Conservation (phyloP, 2,888 invertebrate species). For the Scaptomyza polygonia region DNA sequence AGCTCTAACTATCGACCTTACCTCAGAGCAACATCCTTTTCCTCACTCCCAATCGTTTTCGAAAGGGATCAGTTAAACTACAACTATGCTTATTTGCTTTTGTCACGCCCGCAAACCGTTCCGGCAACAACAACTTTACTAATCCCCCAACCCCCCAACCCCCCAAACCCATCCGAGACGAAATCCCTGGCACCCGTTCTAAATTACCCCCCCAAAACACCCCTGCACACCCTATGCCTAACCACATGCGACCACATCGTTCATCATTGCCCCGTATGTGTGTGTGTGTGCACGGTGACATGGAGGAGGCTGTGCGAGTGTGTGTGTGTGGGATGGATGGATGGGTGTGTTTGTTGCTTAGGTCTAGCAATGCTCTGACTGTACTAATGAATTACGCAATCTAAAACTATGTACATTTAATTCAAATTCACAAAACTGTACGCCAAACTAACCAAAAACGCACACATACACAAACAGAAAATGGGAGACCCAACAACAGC, state of each 20-base stretch:
- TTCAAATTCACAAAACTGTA: slow-evolving; percentile 81
- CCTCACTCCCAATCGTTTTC: background rate
- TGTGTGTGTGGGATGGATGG: background rate
- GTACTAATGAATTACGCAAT: slow-evolving; percentile 84
- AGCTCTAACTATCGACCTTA: slow-evolving; percentile 13
- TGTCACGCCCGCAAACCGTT: slow-evolving; percentile 54
- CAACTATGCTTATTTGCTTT: slow-evolving; percentile 67
- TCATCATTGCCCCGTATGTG: slow-evolving; percentile 76
- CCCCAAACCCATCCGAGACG: background rate
- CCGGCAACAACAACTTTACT: slow-evolving; percentile 15
- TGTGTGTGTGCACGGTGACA: slow-evolving; percentile 39
- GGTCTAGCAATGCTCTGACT: slow-evolving; percentile 67
- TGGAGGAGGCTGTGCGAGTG: slow-evolving; percentile 21
- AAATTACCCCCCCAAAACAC: slow-evolving; percentile 42
- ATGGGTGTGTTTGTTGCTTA: slow-evolving; percentile 27
- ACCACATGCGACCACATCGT: slow-evolving; percentile 81
- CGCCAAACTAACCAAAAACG: slow-evolving; percentile 71
- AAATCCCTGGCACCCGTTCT: slow-evolving; percentile 21
- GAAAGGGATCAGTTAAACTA: slow-evolving; percentile 61
- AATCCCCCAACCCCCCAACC: background rate
- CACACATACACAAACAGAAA: slow-evolving; percentile 30
- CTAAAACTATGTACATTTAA: slow-evolving; percentile 83
- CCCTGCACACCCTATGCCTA: slow-evolving; percentile 54
- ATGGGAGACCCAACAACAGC: slow-evolving; percentile 23
- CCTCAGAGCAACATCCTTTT: slow-evolving; percentile 25